Evolutionary conservation across 2,113 vertebrate genomes (phyloP).

Genomic region (Phylloscopus trochilus): DNA sequence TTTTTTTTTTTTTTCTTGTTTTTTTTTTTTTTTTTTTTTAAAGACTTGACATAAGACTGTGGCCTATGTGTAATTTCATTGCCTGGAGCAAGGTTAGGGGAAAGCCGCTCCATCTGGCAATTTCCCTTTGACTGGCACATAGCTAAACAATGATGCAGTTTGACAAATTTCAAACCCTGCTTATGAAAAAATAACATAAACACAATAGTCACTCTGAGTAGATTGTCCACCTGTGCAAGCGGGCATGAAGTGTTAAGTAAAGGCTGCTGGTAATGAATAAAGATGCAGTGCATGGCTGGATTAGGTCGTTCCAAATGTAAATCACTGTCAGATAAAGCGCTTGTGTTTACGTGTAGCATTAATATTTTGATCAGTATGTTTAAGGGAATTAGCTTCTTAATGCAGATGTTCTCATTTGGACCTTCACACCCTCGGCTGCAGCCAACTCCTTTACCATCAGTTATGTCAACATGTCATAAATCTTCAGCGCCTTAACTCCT

Average conservation of each 20-base stretch:
- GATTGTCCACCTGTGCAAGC: constrained; percentile 87
- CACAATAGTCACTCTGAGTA: constrained; percentile 77
- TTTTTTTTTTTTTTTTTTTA: neutral
- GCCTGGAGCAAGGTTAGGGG: constrained; percentile 82
- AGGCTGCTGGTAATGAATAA: constrained; percentile 84
- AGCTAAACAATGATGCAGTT: constrained; percentile 92
- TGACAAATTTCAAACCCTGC: constrained; percentile 92
- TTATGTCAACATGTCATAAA: constrained; percentile 84
- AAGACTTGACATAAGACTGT: constrained; percentile 75
- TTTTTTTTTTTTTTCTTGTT: neutral
- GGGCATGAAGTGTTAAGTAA: constrained; percentile 84
- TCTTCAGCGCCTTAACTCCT: constrained; percentile 69
- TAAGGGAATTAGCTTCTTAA: constrained; percentile 87
- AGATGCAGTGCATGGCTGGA: constrained; percentile 76
- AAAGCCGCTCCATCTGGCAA: constrained; percentile 87
- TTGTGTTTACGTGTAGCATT: constrained; percentile 82
- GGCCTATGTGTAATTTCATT: constrained; percentile 78
- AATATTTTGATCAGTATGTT: constrained; percentile 90
- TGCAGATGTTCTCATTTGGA: constrained; percentile 80
- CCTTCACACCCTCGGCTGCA: constrained; percentile 71
- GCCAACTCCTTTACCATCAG: constrained; percentile 75
- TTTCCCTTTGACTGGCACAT: constrained; percentile 83
- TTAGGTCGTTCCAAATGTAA: constrained; percentile 84
- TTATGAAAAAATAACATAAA: constrained; percentile 95
- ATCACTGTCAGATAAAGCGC: constrained; percentile 84